Base-by-base conservation (phyloP, 2,888 invertebrate species). In the Erebia epiphron region DNA sequence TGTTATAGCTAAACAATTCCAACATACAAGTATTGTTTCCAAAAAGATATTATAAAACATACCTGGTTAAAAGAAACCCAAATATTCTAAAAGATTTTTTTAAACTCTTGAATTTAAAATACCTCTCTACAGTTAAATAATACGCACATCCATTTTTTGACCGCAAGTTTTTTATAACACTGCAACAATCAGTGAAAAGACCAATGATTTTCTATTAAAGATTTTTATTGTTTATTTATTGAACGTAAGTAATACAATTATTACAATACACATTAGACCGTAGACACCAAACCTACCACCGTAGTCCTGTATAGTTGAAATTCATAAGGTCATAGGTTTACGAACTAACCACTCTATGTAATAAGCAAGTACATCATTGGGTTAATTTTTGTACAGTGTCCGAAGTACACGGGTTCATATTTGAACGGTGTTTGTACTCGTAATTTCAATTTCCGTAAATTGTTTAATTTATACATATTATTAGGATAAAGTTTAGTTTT, bases 111-210 rank as follows among this genome's bases (percentile, higher is more conserved):
- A 9, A 60, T 41, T 35, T 41, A 43, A 35, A 35, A 60, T 41
- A 43, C 60, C 16, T 7, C 13, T 49, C n/a, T 16, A 54, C 64
- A 65, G 43, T 18, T 46, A 16, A 41, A 43, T 13, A 41, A 41
- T 41, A 65, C 64, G 64, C 64, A 65, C 50, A 50, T 26, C 21
- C 46, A 56, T 50, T 68, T 61, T 60, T 61, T 52, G 21, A 41
- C 35, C 13, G 50, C 18, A 41, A 35, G 61, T 68, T 68, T 65
- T 26, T 66, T 66, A 26, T 43, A 41, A 54, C 60, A 13, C 43
- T 54, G 66, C 61, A 61, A 26, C 54, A 61, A n/a, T 18, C 41
- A 54, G 54, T 65, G 41, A 11, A 52, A 41, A 41, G 54, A 64
- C 64, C 64, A 41, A 64, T 7, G 58, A 2, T 41, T 43, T 41